A percentile compares a stretch with the other conserved stretches of the same genome.
Conservation (phyloP, 2,113 vertebrate species). For the Nycticebus coucang region DNA sequence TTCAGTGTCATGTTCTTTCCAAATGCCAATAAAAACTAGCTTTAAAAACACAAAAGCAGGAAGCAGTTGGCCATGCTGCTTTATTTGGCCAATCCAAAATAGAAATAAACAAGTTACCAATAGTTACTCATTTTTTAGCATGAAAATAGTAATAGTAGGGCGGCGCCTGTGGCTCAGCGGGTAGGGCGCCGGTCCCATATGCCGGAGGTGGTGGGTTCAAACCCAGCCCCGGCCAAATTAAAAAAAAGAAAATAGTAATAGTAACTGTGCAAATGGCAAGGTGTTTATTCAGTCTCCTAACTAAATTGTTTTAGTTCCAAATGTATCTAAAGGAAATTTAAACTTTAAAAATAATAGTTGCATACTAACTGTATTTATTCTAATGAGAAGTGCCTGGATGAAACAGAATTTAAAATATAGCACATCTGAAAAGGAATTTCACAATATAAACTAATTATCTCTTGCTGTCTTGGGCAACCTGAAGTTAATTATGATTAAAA, state of each 20-base stretch:
- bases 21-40: slow-evolving; percentile 53
- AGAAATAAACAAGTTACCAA: slow-evolving; percentile 23
- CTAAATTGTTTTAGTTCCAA: slow-evolving; percentile 53
- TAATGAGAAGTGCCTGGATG: not conserved
- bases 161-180: too few species aligned
- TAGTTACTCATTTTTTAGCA: slow-evolving; percentile 11
- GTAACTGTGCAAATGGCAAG: not conserved
- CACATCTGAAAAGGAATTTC: not conserved
- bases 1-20: slow-evolving; percentile 52
- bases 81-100: slow-evolving; percentile 29
- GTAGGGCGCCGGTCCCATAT: too few species aligned
- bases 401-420: not conserved
- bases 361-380: not conserved
- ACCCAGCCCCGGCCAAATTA: too few species aligned
- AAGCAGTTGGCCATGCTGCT: not conserved
- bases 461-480: not conserved
- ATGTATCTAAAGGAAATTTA: slow-evolving; percentile 1
- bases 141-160: not conserved
- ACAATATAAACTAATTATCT: not conserved
- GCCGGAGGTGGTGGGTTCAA: too few species aligned
- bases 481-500: slow-evolving; percentile 9
- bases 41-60: slow-evolving; percentile 54
- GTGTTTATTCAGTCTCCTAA: not conserved
- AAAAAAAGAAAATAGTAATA: slow-evolving; percentile 10
- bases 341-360: not conserved